A percentile compares a stretch with the other conserved stretches of the same genome.
Conservation (phyloP, 2,888 invertebrate species). For the Nomada goodeniana region DNA sequence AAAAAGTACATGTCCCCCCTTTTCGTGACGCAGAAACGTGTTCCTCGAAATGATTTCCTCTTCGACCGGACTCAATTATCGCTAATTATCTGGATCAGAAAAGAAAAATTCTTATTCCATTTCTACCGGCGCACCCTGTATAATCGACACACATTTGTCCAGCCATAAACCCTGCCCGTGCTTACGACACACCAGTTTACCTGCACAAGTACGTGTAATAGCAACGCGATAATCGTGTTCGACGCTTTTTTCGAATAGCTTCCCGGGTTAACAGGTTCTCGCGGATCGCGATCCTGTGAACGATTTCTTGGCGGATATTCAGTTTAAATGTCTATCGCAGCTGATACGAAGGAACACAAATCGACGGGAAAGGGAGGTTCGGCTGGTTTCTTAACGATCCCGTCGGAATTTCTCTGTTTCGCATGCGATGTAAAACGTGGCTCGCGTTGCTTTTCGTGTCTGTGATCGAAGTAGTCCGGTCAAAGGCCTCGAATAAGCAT, state of each 20-base stretch:
- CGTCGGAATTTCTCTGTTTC: constrained; percentile 32
- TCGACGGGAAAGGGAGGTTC: not conserved
- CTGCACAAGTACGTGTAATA: constrained; percentile 9
- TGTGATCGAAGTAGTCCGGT: constrained; percentile 66
- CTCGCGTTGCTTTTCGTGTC: constrained; percentile 49
- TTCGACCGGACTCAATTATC: no score
- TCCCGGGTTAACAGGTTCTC: constrained; percentile 17
- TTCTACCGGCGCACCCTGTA: not conserved
- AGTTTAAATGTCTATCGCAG: constrained; percentile 12
- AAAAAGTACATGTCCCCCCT: no score
- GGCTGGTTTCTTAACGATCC: constrained; percentile 41
- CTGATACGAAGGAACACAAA: not conserved
- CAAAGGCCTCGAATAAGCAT: constrained; percentile 61
- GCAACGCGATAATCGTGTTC: not conserved
- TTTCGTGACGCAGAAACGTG: no score
- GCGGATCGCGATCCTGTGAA: not conserved
- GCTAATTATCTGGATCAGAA: no score
- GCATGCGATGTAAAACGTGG: constrained; percentile 33
- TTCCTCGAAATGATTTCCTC: no score
- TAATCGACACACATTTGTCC: not conserved
- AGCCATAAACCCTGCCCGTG: not conserved
- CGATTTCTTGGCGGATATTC: constrained; percentile 16
- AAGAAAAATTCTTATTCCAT: not conserved
- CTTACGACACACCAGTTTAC: not conserved
- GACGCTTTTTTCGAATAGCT: not conserved